These are phyloP conservation scores for Malurus elegans DNA, from an alignment of 2,113 vertebrate genomes.

Conservation along the genomic window DNA sequence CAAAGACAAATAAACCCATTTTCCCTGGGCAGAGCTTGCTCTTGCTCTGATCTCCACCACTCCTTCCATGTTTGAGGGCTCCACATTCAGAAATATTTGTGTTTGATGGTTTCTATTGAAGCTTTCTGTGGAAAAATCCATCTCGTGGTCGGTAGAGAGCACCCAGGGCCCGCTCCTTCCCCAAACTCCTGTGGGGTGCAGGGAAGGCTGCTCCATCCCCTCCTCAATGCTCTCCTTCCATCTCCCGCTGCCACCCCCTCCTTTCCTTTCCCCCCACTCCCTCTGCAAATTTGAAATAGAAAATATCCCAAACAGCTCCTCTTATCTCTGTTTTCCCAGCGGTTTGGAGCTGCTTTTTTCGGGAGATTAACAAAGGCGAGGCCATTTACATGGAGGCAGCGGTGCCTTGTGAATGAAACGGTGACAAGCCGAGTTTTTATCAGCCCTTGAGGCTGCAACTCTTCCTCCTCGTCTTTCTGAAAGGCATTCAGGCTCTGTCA, in stretches of 20 bases:
- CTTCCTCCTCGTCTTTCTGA: not conserved
- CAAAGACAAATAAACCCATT: not conserved
- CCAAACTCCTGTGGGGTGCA: not conserved
- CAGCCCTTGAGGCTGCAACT: not conserved
- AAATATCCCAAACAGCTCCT: not conserved
- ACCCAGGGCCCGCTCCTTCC: not conserved
- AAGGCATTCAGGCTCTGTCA: not conserved
- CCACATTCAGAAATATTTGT: not conserved
- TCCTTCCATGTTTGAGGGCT: not conserved
- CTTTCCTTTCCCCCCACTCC: not conserved
- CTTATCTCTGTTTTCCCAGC: conserved; percentile 47
- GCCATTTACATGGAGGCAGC: not conserved
- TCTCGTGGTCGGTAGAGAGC: not conserved
- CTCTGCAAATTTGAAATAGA: not conserved
- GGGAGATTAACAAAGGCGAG: conserved; percentile 4
- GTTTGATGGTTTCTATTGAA: not conserved
- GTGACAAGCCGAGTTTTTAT: not conserved
- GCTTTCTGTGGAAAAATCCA: not conserved
- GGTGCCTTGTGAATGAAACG: not conserved
- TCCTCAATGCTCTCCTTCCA: not conserved
- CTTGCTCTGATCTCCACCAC: not conserved
- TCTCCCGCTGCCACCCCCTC: not conserved
- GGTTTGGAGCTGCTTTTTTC: not conserved
- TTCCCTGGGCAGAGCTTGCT: not conserved
- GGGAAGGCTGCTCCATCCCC: not conserved